Evolutionary conservation across 2,797 vertebrate genomes (phyloP).

Genomic region (Aldrovandia affinis): DNA sequence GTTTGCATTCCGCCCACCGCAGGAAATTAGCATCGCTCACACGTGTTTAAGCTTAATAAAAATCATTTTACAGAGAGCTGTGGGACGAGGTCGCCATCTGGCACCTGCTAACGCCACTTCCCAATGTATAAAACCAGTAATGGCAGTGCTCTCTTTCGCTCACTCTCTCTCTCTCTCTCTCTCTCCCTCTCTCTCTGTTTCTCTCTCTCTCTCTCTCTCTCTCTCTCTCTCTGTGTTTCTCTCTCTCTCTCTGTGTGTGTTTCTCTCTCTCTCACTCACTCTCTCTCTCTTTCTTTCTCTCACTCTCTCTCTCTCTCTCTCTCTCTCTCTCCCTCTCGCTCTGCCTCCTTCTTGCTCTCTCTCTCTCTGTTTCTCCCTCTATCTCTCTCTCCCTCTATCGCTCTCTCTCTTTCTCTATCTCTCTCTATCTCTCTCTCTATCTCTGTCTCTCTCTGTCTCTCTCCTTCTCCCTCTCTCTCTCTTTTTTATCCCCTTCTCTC

Average conservation of each 20-base stretch:
- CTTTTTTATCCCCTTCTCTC: too few species aligned
- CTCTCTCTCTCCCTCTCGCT: slow-evolving; percentile 45
- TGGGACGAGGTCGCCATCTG: slow-evolving; percentile 87
- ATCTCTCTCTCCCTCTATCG: too few species aligned
- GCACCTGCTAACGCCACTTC: slow-evolving; percentile 76
- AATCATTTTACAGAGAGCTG: slow-evolving; percentile 80
- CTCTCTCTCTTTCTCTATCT: slow-evolving; percentile 38
- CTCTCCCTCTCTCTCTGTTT: slow-evolving; percentile 41
- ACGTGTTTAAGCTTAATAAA: slow-evolving; percentile 92
- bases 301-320: too few species aligned
- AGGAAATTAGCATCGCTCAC: slow-evolving; percentile 85
- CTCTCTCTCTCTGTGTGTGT: too few species aligned
- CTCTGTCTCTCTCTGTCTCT: too few species aligned
- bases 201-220: slow-evolving; percentile 13
- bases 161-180: slow-evolving; percentile 27
- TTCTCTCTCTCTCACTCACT: too few species aligned
- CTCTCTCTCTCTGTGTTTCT: background rate
- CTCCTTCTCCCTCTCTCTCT: background rate
- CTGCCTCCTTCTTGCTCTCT: background rate
- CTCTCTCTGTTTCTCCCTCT: too few species aligned
- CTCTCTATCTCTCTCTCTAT: background rate
- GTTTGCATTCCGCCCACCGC: slow-evolving; percentile 80
- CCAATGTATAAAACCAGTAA: slow-evolving; percentile 71
- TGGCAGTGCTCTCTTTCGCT: too few species aligned
- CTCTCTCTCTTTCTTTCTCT: slow-evolving; percentile 35